Evolutionary conservation across 2,797 vertebrate genomes (phyloP).

Genomic region (Bradypus variegatus): DNA sequence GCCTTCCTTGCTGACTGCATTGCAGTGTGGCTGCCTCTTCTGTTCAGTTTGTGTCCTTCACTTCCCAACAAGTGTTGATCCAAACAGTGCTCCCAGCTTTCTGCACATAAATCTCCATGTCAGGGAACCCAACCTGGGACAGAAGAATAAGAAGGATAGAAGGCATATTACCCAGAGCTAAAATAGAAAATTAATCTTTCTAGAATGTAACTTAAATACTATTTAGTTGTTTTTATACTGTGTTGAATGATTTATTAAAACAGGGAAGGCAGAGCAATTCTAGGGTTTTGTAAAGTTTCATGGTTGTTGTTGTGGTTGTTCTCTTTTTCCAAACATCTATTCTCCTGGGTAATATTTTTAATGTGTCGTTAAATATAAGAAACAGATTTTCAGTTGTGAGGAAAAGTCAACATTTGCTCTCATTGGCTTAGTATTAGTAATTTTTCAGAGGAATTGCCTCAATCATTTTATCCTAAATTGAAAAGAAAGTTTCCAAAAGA

Average conservation of each 20-base stretch:
- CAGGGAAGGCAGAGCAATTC: neutral
- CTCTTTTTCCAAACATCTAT: neutral
- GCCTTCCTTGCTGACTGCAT: neutral
- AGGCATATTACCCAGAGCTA: neutral
- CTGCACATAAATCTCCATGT: neutral
- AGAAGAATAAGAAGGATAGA: neutral
- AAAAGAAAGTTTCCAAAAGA: constrained; percentile 22
- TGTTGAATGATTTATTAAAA: neutral
- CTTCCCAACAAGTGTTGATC: too few species aligned
- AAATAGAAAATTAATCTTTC: neutral
- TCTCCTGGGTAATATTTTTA: neutral
- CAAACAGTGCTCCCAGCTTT: neutral
- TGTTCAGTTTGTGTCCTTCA: too few species aligned
- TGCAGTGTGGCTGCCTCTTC: neutral
- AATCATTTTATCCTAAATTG: neutral
- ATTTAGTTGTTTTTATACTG: neutral
- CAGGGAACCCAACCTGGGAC: neutral
- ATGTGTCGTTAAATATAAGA: neutral
- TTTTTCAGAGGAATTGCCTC: neutral
- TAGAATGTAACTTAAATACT: neutral
- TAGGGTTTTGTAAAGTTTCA: neutral
- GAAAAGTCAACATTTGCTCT: neutral
- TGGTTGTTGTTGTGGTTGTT: neutral
- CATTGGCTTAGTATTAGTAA: neutral
- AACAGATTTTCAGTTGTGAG: neutral